phyloP scores from a whole-genome alignment of 2,797 vertebrate species.

The Mallotus villosus region DNA sequence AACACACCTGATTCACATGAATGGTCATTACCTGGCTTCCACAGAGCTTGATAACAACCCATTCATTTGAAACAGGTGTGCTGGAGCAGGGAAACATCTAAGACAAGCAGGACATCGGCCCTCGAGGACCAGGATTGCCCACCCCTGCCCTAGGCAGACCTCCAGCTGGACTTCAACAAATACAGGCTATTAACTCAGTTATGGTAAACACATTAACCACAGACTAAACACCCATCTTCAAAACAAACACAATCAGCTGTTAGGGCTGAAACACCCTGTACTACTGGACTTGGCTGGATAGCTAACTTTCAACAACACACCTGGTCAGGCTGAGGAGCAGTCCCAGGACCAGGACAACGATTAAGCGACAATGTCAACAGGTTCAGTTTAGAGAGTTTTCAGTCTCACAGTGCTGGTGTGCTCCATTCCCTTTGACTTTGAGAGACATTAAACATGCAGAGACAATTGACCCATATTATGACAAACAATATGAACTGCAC shows the following conservation, averaged over 20 bases:
- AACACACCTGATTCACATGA: no score
- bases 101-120: no score
- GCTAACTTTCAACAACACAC: neutral
- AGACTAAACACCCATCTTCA: neutral
- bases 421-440: constrained; percentile 67
- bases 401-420: constrained; percentile 40
- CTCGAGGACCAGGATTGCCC: no score
- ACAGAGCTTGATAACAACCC: no score
- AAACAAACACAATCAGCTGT: neutral
- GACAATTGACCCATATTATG: neutral
- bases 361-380: neutral
- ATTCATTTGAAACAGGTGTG: no score
- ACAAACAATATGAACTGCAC: constrained; percentile 23
- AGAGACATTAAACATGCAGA: constrained; percentile 54
- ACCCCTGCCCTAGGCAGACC: neutral
- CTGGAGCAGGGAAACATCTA: no score
- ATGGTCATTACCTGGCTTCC: no score
- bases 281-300: neutral
- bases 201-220: neutral
- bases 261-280: neutral
- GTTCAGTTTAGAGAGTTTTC: neutral
- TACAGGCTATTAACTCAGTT: neutral
- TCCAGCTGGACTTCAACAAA: neutral
- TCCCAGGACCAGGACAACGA: neutral
- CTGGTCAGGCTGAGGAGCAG: neutral